Evolutionary conservation across 2,888 invertebrate species (phyloP).

Genomic region (Temnothorax unifasciatus): DNA sequence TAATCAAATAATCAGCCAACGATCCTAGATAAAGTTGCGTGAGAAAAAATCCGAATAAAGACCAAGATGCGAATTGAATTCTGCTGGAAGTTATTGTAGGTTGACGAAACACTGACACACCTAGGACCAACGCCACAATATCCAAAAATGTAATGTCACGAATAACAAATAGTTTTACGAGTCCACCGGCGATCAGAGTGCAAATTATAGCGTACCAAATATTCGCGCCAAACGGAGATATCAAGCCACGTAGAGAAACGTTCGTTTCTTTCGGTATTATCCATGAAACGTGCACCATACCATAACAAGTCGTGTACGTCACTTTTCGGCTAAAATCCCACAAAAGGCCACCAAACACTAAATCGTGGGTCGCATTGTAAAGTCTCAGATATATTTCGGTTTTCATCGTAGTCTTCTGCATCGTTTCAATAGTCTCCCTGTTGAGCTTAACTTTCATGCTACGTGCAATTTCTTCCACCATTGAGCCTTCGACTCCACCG

Average conservation of each 20-base stretch:
- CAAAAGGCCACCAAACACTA: constrained; percentile 75
- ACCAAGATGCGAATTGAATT: constrained; percentile 81
- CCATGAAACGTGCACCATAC: constrained; percentile 74
- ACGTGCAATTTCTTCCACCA: constrained; percentile 56
- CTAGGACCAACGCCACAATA: constrained; percentile 78
- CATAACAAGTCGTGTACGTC: constrained; percentile 75
- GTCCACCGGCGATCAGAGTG: constrained; percentile 71
- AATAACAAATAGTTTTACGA: constrained; percentile 72
- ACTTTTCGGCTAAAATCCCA: constrained; percentile 61
- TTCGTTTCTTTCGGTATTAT: constrained; percentile 73
- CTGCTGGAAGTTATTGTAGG: constrained; percentile 75
- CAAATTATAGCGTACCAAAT: constrained; percentile 79
- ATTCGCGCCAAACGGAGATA: constrained; percentile 74
- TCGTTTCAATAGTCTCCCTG: constrained; percentile 53
- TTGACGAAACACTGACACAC: constrained; percentile 71
- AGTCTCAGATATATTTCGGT: constrained; percentile 2
- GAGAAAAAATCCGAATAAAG: constrained; percentile 79
- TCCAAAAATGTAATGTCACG: constrained; percentile 77
- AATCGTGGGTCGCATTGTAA: constrained; percentile 61
- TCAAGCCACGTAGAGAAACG: constrained; percentile 77
- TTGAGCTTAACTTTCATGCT: background rate
- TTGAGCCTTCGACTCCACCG: constrained; percentile 58
- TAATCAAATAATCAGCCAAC: constrained; percentile 80
- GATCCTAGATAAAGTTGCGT: constrained; percentile 82
- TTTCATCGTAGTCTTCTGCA: background rate